Percentiles rank a stretch among this genome's conserved stretches.
phyloP scores from a whole-genome alignment of 2,888 invertebrate species.

The Pristionchus japonicus region DNA sequence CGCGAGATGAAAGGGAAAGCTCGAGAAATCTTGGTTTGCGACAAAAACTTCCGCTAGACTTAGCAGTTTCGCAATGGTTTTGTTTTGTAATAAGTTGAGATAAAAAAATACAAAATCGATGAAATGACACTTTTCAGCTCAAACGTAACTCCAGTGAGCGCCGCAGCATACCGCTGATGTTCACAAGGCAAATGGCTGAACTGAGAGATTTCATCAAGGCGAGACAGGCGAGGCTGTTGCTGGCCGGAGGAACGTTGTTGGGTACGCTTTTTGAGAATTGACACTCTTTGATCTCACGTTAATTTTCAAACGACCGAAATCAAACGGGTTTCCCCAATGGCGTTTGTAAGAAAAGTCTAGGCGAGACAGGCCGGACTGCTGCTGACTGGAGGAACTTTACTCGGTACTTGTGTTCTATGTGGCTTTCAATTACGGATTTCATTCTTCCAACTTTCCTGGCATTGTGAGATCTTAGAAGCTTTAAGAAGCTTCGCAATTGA shows the following conservation, averaged over 20 bases:
- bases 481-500: too few species aligned
- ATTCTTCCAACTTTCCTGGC: too few species aligned
- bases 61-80: neutral
- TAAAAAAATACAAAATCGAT: too few species aligned
- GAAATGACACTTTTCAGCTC: neutral
- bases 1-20: neutral
- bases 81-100: too few species aligned
- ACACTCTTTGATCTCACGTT: neutral
- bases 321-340: too few species aligned
- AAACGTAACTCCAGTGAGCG: neutral
- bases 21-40: neutral
- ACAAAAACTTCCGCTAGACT: neutral
- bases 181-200: neutral
- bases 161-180: neutral
- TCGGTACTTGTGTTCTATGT: too few species aligned
- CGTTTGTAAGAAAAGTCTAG: too few species aligned
- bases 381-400: too few species aligned
- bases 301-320: too few species aligned
- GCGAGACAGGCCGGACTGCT: too few species aligned
- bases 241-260: neutral
- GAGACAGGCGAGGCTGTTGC: neutral
- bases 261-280: neutral
- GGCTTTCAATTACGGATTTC: too few species aligned
- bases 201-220: constrained; percentile 10
- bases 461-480: too few species aligned